Base-by-base conservation (phyloP, 1,140 invertebrate genomes). In the Batillaria attramentaria region DNA sequence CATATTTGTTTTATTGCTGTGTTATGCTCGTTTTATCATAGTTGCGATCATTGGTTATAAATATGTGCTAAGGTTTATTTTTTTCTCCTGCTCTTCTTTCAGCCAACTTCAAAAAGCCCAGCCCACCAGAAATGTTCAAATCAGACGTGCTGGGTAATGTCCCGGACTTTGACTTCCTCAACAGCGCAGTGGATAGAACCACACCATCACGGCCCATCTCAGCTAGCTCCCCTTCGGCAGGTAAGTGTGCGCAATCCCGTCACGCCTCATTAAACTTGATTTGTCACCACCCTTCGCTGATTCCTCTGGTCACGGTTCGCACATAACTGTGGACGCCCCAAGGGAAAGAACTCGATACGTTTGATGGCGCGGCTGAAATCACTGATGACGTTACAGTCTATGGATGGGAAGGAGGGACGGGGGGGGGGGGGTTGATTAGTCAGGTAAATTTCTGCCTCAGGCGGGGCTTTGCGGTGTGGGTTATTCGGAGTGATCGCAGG, bases 141-240 rank as follows among this genome's bases (percentile, higher is more conserved):
- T 37, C 54, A 0, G 54, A 75, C 35, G 42, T n/a, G 39, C 24
- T 75, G 37, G 37, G 54, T n/a, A 75, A 65, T 57, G 35, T 75
- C 16, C 73, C 73, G 20, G 18, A 65, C 73, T 62, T 65, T 33
- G 20, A n/a, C n/a, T 72, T 46, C 18, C 70, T 72, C 18, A 10
- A 3, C 42, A 6, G 2, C 13, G 37, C 62, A 28, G 31, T 18
- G 3, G 42, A 70, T 70, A 39, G 10, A 39, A 46, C n/a, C 39
- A 0, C 28, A 39, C 35, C 42, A 28, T 10, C 68, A 42, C 24
- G 5, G 4, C n/a, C 68, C 18, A 8, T 18, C 8, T 8, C 57
- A 13, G 10, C 31, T 42, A 13, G 24, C 35, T 24, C 3, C 24
- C 39, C 2, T 28, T 46, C 20, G 16, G 8, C 10, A 33, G 31